Evolutionary conservation across 2,113 vertebrate genomes (phyloP).

Genomic region (Pseudopodoces humilis): DNA sequence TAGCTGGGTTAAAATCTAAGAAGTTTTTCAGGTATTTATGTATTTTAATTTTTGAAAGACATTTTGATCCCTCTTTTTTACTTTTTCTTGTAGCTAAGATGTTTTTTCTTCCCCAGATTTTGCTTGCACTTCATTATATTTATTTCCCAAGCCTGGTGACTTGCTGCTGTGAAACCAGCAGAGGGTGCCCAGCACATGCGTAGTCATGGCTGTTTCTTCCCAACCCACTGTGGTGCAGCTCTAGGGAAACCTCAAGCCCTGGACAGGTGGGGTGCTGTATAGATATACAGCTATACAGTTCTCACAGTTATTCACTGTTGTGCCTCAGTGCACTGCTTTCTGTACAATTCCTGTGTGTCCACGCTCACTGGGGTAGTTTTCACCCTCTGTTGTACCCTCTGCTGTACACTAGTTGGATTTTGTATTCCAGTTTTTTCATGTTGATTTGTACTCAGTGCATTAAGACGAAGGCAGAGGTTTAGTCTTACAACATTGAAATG

Average conservation of each 20-base stretch:
- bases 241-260: not conserved
- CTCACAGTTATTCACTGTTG: not conserved
- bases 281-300: rapidly evolving
- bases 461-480: not conserved
- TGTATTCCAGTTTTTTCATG: not conserved
- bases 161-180: slow-evolving; percentile 21
- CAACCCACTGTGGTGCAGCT: not conserved
- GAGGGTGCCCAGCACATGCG: not conserved
- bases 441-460: not conserved
- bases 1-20: not conserved
- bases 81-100: not conserved
- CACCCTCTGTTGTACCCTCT: not conserved
- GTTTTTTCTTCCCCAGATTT: not conserved
- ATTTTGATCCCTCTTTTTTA: not conserved
- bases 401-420: not conserved
- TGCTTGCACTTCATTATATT: not conserved
- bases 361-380: not conserved
- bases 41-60: not conserved
- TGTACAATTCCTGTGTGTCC: rapidly evolving
- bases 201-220: not conserved
- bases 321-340: not conserved
- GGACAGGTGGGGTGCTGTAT: not conserved
- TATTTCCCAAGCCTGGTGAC: not conserved
- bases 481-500: not conserved
- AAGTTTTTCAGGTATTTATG: not conserved